phyloP scores from a whole-genome alignment of 1,140 invertebrate genomes.

The Argopecten irradians region DNA sequence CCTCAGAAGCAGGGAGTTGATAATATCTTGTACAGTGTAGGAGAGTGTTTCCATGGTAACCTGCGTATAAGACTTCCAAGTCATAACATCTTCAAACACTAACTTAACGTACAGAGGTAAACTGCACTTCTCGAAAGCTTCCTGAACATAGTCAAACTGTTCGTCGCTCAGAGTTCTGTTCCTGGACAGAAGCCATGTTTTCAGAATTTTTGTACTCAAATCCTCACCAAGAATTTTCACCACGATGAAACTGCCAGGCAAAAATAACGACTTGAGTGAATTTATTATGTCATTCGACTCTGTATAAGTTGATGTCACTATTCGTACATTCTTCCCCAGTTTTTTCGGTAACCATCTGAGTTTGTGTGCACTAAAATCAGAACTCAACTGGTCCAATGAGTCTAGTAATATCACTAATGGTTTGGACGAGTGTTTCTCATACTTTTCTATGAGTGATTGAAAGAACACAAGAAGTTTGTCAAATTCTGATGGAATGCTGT shows the following conservation, averaged over 20 bases:
- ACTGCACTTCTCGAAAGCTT: slow-evolving; percentile 63
- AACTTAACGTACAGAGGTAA: slow-evolving; percentile 68
- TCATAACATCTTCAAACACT: slow-evolving; percentile 64
- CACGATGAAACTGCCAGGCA: slow-evolving; percentile 55
- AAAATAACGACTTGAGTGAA: slow-evolving; percentile 82
- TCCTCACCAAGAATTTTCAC: slow-evolving; percentile 57
- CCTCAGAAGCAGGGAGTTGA: slow-evolving; percentile 86
- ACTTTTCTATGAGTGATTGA: slow-evolving; percentile 43
- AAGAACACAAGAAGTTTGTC: slow-evolving; percentile 52
- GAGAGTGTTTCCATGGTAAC: slow-evolving; percentile 53
- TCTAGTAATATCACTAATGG: slow-evolving; percentile 71
- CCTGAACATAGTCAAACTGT: slow-evolving; percentile 60
- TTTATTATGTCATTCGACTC: slow-evolving; percentile 47
- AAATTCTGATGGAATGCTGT: slow-evolving; percentile 49
- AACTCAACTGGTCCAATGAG: slow-evolving; percentile 65
- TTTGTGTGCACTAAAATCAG: slow-evolving; percentile 57
- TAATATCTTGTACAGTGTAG: slow-evolving; percentile 88
- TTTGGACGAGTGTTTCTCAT: slow-evolving; percentile 34
- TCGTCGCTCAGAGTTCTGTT: slow-evolving; percentile 58
- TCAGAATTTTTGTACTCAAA: slow-evolving; percentile 59
- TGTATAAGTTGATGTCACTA: slow-evolving; percentile 64
- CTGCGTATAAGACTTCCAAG: slow-evolving; percentile 65
- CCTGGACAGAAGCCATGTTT: slow-evolving; percentile 60
- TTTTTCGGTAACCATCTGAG: slow-evolving; percentile 66
- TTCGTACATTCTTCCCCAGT: slow-evolving; percentile 61